Evolutionary conservation across 2,888 invertebrate species (phyloP).

Genomic region (Drosophila subsilvestris): DNA sequence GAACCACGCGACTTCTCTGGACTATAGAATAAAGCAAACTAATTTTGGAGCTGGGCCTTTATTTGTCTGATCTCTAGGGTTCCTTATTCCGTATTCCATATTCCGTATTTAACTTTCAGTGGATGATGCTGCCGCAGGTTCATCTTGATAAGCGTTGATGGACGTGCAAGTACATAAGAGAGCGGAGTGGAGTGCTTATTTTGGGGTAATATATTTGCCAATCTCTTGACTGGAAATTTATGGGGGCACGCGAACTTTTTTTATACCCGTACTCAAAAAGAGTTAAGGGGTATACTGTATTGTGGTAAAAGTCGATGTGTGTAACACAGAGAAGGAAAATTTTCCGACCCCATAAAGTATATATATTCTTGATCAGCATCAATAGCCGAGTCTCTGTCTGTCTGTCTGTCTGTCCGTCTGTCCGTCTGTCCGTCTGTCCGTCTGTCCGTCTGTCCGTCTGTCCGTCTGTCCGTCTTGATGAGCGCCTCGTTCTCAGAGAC

Average conservation of each 20-base stretch:
- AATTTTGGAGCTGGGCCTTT: slow-evolving; percentile 11
- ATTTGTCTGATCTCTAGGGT: slow-evolving; percentile 13
- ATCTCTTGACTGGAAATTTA: slow-evolving; percentile 38
- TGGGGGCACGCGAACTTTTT: slow-evolving; percentile 34
- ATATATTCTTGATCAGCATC: too few species aligned
- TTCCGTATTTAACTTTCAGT: neutral
- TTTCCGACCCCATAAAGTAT: too few species aligned
- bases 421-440: too few species aligned
- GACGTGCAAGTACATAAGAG: slow-evolving; percentile 53
- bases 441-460: too few species aligned
- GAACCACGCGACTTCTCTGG: slow-evolving; percentile 11
- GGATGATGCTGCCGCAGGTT: slow-evolving; percentile 15
- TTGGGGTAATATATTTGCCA: slow-evolving; percentile 48
- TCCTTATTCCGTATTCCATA: slow-evolving; percentile 1
- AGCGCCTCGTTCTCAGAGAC: too few species aligned
- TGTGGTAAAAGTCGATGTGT: too few species aligned
- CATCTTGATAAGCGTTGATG: slow-evolving; percentile 35
- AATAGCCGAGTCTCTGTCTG: too few species aligned
- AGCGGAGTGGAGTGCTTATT: slow-evolving; percentile 2
- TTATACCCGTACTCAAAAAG: too few species aligned
- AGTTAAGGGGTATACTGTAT: too few species aligned
- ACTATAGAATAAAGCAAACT: slow-evolving; percentile 34
- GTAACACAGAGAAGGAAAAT: too few species aligned
- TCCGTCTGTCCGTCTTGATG: too few species aligned
- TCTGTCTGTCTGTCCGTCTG: too few species aligned